Conservation (phyloP, 2,113 vertebrate species). For the Thymallus thymallus region DNA sequence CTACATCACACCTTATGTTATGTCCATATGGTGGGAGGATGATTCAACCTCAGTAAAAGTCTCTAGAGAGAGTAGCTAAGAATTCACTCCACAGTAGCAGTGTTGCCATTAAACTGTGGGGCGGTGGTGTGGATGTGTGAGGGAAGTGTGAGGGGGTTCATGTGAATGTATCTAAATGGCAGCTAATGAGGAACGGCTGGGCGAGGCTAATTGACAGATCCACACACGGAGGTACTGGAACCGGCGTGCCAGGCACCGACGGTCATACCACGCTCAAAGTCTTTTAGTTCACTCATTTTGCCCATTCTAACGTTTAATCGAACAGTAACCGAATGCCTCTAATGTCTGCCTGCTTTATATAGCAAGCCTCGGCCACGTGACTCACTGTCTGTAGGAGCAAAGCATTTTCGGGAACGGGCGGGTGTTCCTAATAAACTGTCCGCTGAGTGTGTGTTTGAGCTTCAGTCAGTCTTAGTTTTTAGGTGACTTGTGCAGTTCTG, state of each 20-base stretch:
- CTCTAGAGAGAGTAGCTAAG: not conserved
- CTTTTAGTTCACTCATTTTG: no score
- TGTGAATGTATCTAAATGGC: slow-evolving; percentile 6
- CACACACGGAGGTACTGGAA: no score
- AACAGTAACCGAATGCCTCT: no score
- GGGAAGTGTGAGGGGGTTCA: not conserved
- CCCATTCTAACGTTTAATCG: no score
- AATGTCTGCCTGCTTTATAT: no score
- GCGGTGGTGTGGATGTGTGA: no score
- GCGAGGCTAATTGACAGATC: slow-evolving; percentile 15
- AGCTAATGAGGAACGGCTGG: slow-evolving; percentile 1
- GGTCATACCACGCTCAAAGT: no score
- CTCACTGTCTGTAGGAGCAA: no score
- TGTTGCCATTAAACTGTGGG: not conserved
- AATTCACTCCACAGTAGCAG: not conserved
- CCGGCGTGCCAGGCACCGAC: no score
- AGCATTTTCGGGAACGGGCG: no score
- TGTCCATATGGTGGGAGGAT: not conserved
- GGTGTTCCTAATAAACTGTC: no score
- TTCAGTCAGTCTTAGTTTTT: not conserved
- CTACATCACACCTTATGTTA: not conserved
- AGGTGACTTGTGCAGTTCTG: not conserved
- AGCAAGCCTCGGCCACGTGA: no score
- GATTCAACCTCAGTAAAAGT: not conserved
- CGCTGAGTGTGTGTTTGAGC: not conserved